Base-by-base conservation (phyloP, 1,140 invertebrate genomes). In the Bombus consobrinus region DNA sequence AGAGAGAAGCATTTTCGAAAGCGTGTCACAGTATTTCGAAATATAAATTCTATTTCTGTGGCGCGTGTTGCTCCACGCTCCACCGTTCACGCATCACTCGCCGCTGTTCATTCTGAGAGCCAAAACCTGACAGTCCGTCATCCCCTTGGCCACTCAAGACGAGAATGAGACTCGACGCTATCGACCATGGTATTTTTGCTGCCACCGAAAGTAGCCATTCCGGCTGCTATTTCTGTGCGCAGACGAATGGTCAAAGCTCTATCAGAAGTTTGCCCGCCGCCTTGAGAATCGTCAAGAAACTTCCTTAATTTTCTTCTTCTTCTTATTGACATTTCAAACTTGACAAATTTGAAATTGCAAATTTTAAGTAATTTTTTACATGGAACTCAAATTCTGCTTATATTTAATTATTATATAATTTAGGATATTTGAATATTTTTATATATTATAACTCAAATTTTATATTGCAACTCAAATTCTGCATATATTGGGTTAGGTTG, bases 61-160 rank as follows among this genome's bases (percentile, higher is more conserved):
- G 88, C 86, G 80, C 91, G 93, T 93, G 93, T 92, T 90, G 92
- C 92, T 92, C 88, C 91, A 91, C 91, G 91, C 91, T 53, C 5
- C 90, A 91, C 93, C 92, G 91, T 91, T 92, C 92, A 92, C 91
- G 92, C 89, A 93, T 95, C 94, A 94, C 90, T 94, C 91, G 57
- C 13, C 87, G 80, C 80, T 87, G 92, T 93, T 93, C 93, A 90
- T 94, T 92, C 91, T 89, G 93, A 93, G 92, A 92, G 18, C 59
- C 73, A 74, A 87, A 91, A 89, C 90, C 66, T 92, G 94, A 94
- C 94, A 92, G 93, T 95, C 92, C 92, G 94, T 95, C 94, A 94
- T 93, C 32, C 93, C 91, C 90, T 86, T 81, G 83, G 90, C 92
- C 90, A 92, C 89, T 93, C 89, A 88, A 83, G 87, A 88, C 85